These are phyloP conservation scores for Tribolium freemani DNA, from an alignment of 2,888 invertebrate species.

Conservation along the genomic window DNA sequence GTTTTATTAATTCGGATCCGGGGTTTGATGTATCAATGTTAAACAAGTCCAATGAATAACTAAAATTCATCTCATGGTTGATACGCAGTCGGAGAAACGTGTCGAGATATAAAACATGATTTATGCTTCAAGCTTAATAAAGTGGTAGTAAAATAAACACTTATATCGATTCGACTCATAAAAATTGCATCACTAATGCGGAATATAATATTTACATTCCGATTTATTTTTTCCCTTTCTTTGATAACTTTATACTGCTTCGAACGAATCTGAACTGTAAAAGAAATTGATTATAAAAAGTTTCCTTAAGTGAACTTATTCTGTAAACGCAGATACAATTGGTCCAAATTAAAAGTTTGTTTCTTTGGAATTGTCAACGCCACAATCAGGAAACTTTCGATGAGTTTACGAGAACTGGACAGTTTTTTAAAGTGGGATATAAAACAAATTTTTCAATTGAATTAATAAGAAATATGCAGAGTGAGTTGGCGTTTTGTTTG, in stretches of 20 bases:
- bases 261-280: not conserved
- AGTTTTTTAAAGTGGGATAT: not conserved
- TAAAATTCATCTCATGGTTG: not conserved
- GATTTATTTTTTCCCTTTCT: not conserved
- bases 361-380: not conserved
- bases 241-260: no score
- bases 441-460: not conserved
- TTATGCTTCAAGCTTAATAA: conserved; percentile 21
- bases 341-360: not conserved
- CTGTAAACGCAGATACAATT: conserved; percentile 1
- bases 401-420: not conserved
- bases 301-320: not conserved
- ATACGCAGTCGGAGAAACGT: not conserved
- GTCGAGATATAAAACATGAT: conserved; percentile 20
- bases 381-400: conserved; percentile 1
- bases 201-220: not conserved
- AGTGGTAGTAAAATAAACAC: conserved; percentile 10
- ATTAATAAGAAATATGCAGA: not conserved
- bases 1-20: not conserved
- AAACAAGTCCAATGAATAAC: not conserved
- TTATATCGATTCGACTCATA: not conserved
- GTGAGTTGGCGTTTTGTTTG: no score
- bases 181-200: not conserved
- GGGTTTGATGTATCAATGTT: not conserved
- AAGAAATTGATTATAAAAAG: not conserved